These are phyloP conservation scores for Apamea monoglypha DNA, from an alignment of 2,888 invertebrate genomes.

Conservation along the genomic window DNA sequence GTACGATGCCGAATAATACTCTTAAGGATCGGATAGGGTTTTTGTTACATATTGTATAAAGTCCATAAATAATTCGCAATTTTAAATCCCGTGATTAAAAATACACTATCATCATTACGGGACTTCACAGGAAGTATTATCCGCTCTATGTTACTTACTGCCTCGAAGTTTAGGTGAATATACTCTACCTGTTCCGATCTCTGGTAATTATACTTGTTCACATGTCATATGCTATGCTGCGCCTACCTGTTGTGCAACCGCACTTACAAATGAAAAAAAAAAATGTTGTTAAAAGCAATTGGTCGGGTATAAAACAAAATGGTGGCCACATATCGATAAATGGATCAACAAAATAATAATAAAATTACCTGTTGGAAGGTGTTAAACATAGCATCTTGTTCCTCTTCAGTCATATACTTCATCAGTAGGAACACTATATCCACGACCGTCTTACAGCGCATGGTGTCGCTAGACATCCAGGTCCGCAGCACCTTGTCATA, in stretches of 20 bases:
- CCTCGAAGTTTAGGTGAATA: not conserved
- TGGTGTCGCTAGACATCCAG: constrained; percentile 89
- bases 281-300: not conserved
- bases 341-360: not conserved
- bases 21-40: too few relatives aligned
- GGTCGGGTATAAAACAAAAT: not conserved
- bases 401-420: constrained; percentile 87
- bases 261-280: not conserved
- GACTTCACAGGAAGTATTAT: not conserved
- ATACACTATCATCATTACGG: not conserved
- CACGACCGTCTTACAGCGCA: constrained; percentile 89
- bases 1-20: too few relatives aligned
- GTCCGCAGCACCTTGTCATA: constrained; percentile 80
- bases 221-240: too few relatives aligned
- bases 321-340: not conserved
- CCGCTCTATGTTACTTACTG: not conserved
- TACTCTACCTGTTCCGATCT: not conserved
- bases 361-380: constrained; percentile 89
- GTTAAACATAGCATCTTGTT: constrained; percentile 89
- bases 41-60: too few relatives aligned
- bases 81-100: not conserved
- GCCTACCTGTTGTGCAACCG: not conserved
- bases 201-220: not conserved
- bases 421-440: constrained; percentile 92
- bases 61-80: not conserved